These are phyloP conservation scores for Acronicta psi DNA, from an alignment of 2,888 invertebrate genomes.

Conservation along the genomic window DNA sequence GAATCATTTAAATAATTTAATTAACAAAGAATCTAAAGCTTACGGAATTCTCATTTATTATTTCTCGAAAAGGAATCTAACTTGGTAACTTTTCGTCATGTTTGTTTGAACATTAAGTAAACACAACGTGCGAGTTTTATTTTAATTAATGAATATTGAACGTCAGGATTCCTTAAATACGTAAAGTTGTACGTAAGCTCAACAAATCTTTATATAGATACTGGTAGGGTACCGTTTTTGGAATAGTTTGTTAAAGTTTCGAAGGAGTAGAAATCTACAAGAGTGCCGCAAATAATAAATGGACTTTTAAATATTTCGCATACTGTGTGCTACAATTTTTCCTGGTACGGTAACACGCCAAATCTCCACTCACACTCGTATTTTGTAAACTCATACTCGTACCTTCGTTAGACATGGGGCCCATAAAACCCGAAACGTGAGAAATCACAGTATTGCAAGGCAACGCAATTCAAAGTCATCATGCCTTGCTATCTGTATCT, in stretches of 20 bases:
- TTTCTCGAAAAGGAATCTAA: conserved; percentile 58
- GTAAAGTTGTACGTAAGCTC: conserved; percentile 50
- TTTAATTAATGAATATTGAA: conserved; percentile 38
- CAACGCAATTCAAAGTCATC: no score
- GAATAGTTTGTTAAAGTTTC: conserved; percentile 63
- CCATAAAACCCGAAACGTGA: neutral
- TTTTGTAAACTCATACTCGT: no score
- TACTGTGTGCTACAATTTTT: conserved; percentile 2
- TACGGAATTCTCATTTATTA: conserved; percentile 67
- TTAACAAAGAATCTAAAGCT: conserved; percentile 74
- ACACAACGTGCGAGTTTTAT: conserved; percentile 34
- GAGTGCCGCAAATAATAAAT: conserved; percentile 77
- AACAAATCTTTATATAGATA: conserved; percentile 66
- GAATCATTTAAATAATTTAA: conserved; percentile 78
- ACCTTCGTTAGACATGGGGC: no score
- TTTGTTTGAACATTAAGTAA: conserved; percentile 38
- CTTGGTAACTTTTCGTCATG: conserved; percentile 54
- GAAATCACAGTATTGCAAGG: no score
- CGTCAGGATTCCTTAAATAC: conserved; percentile 17
- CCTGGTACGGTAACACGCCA: no score
- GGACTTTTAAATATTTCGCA: conserved; percentile 64
- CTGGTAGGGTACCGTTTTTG: conserved; percentile 48
- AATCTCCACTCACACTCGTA: no score
- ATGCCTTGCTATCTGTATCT: conserved; percentile 62
- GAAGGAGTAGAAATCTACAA: conserved; percentile 69